These are phyloP conservation scores for Melinaea menophilus DNA, from an alignment of 2,888 invertebrate genomes.

Conservation along the genomic window DNA sequence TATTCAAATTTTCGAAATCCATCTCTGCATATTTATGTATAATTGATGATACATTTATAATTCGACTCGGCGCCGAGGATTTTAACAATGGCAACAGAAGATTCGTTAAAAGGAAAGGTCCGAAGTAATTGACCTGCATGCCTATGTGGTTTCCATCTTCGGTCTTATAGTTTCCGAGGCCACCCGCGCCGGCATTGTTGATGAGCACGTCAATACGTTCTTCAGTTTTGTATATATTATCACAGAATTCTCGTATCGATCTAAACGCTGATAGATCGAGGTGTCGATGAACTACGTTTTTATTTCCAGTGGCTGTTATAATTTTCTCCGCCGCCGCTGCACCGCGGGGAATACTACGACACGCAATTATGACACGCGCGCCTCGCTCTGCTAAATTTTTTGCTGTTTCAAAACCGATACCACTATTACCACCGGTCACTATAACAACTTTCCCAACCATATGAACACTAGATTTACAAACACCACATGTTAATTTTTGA, in stretches of 20 bases:
- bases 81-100: conserved; percentile 75
- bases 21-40: conserved; percentile 73
- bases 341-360: conserved; percentile 63
- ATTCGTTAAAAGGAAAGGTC: conserved; percentile 84
- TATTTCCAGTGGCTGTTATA: conserved; percentile 57
- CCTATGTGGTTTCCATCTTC: conserved; percentile 82
- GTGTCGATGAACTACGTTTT: conserved; percentile 53
- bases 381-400: conserved; percentile 72
- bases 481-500: conserved; percentile 62
- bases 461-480: conserved; percentile 65
- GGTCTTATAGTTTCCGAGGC: conserved; percentile 71
- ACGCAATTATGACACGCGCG: conserved; percentile 72
- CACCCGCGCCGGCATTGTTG: conserved; percentile 79
- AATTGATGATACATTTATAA: conserved; percentile 80
- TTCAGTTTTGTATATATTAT: conserved; percentile 69
- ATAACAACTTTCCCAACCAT: conserved; percentile 71
- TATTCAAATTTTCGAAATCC: conserved; percentile 69
- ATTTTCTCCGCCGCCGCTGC: conserved; percentile 60
- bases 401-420: conserved; percentile 75
- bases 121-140: conserved; percentile 85
- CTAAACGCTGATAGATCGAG: conserved; percentile 68
- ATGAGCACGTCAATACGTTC: conserved; percentile 75
- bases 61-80: conserved; percentile 78
- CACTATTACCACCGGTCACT: conserved; percentile 69
- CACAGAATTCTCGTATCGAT: conserved; percentile 77